These are phyloP conservation scores for Myotis lucifugus DNA, from an alignment of 2,113 vertebrate species.

Conservation along the genomic window DNA sequence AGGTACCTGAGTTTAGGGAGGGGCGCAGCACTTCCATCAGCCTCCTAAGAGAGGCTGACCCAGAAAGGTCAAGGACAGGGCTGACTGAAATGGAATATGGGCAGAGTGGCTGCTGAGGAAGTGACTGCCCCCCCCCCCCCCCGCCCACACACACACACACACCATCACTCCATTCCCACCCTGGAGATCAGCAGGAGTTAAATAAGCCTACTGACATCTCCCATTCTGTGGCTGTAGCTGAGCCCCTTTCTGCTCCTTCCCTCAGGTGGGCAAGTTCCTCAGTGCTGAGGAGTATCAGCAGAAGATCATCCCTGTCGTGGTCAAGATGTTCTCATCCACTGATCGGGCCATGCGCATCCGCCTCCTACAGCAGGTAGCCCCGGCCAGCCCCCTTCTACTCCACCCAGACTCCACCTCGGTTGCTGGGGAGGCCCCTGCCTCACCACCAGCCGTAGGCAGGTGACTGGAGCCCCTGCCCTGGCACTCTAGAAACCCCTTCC, in stretches of 20 bases:
- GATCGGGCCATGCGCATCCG: conserved; percentile 96
- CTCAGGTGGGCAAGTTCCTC: conserved; percentile 93
- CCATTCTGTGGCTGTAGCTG: background rate
- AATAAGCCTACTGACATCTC: background rate
- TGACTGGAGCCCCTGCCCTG: background rate
- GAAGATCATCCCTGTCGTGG: conserved; percentile 94
- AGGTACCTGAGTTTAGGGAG: background rate
- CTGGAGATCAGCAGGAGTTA: background rate
- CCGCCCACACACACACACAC: too few relatives aligned
- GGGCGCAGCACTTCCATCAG: background rate
- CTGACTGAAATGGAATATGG: background rate
- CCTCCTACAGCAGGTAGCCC: conserved; percentile 91
- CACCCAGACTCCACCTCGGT: background rate
- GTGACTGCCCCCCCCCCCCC: background rate
- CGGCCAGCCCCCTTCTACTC: background rate
- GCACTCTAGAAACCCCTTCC: background rate
- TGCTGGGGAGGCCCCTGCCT: background rate
- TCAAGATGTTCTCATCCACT: conserved; percentile 96
- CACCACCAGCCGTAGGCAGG: background rate
- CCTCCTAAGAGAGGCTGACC: background rate
- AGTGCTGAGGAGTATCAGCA: conserved; percentile 93
- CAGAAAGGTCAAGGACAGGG: background rate
- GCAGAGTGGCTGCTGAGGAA: background rate
- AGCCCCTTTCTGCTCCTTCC: background rate
- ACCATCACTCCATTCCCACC: background rate